A percentile compares a stretch with the other conserved stretches of the same genome.
phyloP scores from a whole-genome alignment of 1,140 invertebrate genomes.

The Holcopasites calliopsidis region DNA sequence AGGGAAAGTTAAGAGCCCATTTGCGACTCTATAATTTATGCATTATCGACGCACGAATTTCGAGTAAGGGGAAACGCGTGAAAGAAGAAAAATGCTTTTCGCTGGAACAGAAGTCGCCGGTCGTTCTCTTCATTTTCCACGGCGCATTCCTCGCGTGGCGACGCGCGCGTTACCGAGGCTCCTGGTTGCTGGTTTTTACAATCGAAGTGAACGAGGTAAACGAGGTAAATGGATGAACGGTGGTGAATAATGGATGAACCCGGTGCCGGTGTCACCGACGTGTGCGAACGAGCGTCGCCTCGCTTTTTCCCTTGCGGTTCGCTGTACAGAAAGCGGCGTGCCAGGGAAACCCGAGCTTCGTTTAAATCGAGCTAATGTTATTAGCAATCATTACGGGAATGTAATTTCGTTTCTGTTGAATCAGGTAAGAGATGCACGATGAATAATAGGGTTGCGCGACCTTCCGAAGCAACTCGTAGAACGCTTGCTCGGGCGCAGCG shows the following conservation, averaged over 20 bases:
- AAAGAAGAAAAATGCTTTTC: background rate
- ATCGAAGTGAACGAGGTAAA: conserved; percentile 27
- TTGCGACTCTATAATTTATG: too few relatives aligned
- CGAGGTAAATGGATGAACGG: conserved; percentile 41
- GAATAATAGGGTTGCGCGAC: too few relatives aligned
- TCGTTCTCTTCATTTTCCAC: conserved; percentile 7
- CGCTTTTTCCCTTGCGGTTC: conserved; percentile 3
- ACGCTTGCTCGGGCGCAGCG: too few relatives aligned
- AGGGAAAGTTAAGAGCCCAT: too few relatives aligned
- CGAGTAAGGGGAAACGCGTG: background rate
- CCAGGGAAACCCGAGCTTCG: too few relatives aligned
- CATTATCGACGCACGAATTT: too few relatives aligned
- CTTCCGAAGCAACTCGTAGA: too few relatives aligned
- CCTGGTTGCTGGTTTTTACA: conserved; percentile 22
- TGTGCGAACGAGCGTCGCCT: conserved; percentile 1
- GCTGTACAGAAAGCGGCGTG: too few relatives aligned
- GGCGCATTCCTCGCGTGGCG: conserved; percentile 20
- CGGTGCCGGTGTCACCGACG: conserved; percentile 7
- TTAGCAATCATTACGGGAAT: too few relatives aligned
- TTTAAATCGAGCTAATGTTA: too few relatives aligned
- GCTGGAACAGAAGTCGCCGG: background rate
- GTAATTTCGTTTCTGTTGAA: too few relatives aligned
- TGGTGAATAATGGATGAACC: conserved; percentile 45
- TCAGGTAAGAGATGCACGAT: too few relatives aligned
- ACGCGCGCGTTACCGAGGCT: conserved; percentile 16